A percentile compares a stretch with the other conserved stretches of the same genome.
These are phyloP conservation scores for Calephelis perditalis DNA, from an alignment of 2,888 invertebrate genomes.

Conservation along the genomic window DNA sequence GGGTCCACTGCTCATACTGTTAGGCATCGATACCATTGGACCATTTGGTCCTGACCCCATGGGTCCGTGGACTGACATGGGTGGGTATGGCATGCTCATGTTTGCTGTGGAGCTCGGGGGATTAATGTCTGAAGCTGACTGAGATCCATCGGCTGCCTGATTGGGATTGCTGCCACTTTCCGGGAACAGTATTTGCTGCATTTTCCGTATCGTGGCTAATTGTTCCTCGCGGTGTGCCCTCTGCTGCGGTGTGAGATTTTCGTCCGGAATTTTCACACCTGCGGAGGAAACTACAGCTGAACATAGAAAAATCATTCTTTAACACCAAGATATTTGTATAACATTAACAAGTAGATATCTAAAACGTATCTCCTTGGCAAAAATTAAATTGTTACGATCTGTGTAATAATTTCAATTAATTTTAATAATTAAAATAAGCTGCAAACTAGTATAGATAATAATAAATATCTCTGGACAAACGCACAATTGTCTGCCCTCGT, in stretches of 20 bases:
- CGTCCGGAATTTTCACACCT: constrained; percentile 95
- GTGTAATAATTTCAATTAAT: neutral
- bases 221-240: constrained; percentile 95
- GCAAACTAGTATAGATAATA: too few relatives aligned
- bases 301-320: constrained; percentile 29
- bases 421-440: neutral
- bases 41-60: constrained; percentile 66
- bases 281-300: constrained; percentile 35
- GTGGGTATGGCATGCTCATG: constrained; percentile 64
- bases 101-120: constrained; percentile 61
- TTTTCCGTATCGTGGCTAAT: constrained; percentile 92
- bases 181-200: constrained; percentile 95
- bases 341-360: neutral
- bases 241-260: constrained; percentile 97
- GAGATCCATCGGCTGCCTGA: constrained; percentile 50
- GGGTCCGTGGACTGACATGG: constrained; percentile 62
- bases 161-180: constrained; percentile 78
- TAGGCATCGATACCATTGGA: constrained; percentile 69
- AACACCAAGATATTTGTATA: constrained; percentile 20
- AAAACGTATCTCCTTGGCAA: neutral
- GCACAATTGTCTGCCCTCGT: too few relatives aligned
- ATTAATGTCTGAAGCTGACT: constrained; percentile 56
- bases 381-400: neutral
- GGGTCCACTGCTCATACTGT: constrained; percentile 62
- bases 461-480: too few relatives aligned